Conservation (phyloP, 1,140 invertebrate species). For the Magallana angulata region DNA sequence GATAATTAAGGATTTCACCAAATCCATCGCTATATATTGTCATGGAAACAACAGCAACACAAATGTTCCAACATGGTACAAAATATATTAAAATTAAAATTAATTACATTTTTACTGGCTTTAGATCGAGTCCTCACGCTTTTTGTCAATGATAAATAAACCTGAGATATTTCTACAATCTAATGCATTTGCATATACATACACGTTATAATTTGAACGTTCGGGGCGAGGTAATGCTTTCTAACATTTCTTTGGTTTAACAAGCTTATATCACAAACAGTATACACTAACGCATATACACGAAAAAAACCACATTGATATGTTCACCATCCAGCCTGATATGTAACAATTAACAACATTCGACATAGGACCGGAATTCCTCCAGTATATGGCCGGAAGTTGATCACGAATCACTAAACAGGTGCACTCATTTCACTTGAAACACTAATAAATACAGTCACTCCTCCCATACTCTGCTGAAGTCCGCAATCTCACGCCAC, state of each 20-base stretch:
- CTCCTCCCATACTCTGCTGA: neutral
- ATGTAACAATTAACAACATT: conserved; percentile 28
- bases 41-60: conserved; percentile 25
- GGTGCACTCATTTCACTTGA: conserved; percentile 23
- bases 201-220: conserved; percentile 11
- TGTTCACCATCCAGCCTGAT: conserved; percentile 35
- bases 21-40: conserved; percentile 18
- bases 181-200: neutral
- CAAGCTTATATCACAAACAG: conserved; percentile 24
- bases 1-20: conserved; percentile 36
- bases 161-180: conserved; percentile 28
- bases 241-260: conserved; percentile 26
- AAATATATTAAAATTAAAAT: conserved; percentile 18
- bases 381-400: neutral
- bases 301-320: neutral
- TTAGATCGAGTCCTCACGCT: neutral
- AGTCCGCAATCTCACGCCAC: neutral
- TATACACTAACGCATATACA: conserved; percentile 18
- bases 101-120: conserved; percentile 21
- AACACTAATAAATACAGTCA: conserved; percentile 36
- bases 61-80: conserved; percentile 1
- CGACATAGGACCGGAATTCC: conserved; percentile 5
- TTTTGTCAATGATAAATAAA: conserved; percentile 25
- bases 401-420: conserved; percentile 14
- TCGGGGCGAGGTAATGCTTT: conserved; percentile 26